phyloP scores from a whole-genome alignment of 2,113 vertebrate genomes.

The Entomyzon cyanotis region DNA sequence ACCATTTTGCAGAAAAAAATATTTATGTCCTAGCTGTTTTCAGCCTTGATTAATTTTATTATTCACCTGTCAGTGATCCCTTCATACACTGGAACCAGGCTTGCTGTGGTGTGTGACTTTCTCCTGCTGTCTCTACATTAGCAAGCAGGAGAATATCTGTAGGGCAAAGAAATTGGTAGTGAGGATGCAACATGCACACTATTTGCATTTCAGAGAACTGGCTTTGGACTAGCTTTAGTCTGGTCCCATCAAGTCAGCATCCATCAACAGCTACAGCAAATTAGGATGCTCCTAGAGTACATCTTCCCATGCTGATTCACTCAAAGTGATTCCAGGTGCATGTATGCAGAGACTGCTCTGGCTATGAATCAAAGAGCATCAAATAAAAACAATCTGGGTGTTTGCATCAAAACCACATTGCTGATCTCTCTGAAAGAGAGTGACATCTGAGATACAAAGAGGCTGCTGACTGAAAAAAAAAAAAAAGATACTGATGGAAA shows the following conservation, averaged over 20 bases:
- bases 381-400: neutral
- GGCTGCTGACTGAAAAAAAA: neutral
- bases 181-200: neutral
- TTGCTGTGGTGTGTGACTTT: neutral
- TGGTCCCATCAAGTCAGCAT: neutral
- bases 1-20: neutral
- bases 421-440: neutral
- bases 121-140: neutral
- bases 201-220: slow-evolving; percentile 23
- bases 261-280: neutral
- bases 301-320: neutral
- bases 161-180: neutral
- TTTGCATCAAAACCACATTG: slow-evolving; percentile 1
- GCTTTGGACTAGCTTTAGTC: neutral
- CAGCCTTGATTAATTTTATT: neutral
- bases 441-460: neutral
- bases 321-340: neutral
- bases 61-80: neutral
- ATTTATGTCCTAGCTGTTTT: neutral
- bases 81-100: neutral
- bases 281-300: neutral
- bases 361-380: neutral
- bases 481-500: neutral
- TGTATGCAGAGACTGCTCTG: neutral
- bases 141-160: neutral